Evolutionary conservation across 2,888 invertebrate genomes (phyloP).

Genomic region (Fragum whitleyi): DNA sequence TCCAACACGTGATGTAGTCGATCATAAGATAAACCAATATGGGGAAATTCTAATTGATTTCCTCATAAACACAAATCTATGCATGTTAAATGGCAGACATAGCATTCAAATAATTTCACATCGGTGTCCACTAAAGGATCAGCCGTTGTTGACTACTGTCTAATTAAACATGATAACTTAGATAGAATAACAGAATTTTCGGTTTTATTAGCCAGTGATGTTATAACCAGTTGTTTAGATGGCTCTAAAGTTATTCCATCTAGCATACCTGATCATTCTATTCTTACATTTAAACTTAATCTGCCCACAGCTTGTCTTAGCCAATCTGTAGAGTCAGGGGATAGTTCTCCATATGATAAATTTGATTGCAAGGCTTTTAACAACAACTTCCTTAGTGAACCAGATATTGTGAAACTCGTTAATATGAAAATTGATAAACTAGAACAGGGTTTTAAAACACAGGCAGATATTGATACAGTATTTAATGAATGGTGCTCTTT

Average conservation of each 20-base stretch:
- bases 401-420: background rate
- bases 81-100: slow-evolving; percentile 45
- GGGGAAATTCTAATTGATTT: slow-evolving; percentile 47
- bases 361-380: slow-evolving; percentile 9
- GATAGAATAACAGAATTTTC: background rate
- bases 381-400: background rate
- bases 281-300: slow-evolving; percentile 30
- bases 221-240: background rate
- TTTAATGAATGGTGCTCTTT: slow-evolving; percentile 31
- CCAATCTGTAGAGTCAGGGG: background rate
- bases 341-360: background rate
- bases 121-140: too few relatives aligned
- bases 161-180: slow-evolving; percentile 14
- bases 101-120: too few relatives aligned
- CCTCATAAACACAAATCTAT: slow-evolving; percentile 33
- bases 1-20: slow-evolving; percentile 28
- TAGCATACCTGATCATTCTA: slow-evolving; percentile 37
- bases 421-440: background rate
- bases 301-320: background rate
- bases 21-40: slow-evolving; percentile 37
- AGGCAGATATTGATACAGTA: slow-evolving; percentile 22
- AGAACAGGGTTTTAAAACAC: slow-evolving; percentile 16
- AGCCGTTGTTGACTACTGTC: too few relatives aligned
- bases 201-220: background rate
- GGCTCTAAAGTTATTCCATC: background rate